Evolutionary conservation across 2,888 invertebrate genomes (phyloP).

Genomic region (Drosophila pullipes): DNA sequence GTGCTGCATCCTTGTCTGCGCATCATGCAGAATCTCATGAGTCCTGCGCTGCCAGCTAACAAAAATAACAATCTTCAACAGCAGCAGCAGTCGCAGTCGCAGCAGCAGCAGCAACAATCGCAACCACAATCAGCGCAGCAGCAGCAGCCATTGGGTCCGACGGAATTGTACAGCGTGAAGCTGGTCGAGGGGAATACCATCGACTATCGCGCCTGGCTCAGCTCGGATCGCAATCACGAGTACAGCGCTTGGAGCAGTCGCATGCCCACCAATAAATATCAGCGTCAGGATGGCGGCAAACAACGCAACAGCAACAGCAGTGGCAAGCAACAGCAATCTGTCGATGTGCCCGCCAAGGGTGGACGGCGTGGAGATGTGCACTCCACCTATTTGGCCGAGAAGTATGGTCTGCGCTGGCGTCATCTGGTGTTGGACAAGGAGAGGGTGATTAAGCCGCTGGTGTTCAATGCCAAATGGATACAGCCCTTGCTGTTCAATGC

Average conservation of each 20-base stretch:
- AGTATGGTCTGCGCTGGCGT: slow-evolving; percentile 91
- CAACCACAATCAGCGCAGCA: slow-evolving; percentile 31
- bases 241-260: slow-evolving; percentile 91
- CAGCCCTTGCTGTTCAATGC: slow-evolving; percentile 96
- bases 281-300: slow-evolving; percentile 48
- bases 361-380: slow-evolving; percentile 62
- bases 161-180: slow-evolving; percentile 87
- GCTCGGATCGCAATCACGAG: slow-evolving; percentile 89
- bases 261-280: slow-evolving; percentile 86
- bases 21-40: slow-evolving; percentile 94
- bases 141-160: slow-evolving; percentile 83
- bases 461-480: slow-evolving; percentile 90
- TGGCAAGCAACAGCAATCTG: slow-evolving; percentile 34
- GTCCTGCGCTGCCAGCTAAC: slow-evolving; percentile 87
- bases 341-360: slow-evolving; percentile 29
- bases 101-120: slow-evolving; percentile 54
- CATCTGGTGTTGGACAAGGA: slow-evolving; percentile 81
- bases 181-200: slow-evolving; percentile 89
- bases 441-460: slow-evolving; percentile 85
- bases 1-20: slow-evolving; percentile 97
- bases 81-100: slow-evolving; percentile 11
- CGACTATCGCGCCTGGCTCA: slow-evolving; percentile 91
- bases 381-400: slow-evolving; percentile 89
- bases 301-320: slow-evolving; percentile 66
- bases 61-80: slow-evolving; percentile 33